Evolutionary conservation across 2,888 invertebrate genomes (phyloP).

Genomic region (Charanyca ferruginea): DNA sequence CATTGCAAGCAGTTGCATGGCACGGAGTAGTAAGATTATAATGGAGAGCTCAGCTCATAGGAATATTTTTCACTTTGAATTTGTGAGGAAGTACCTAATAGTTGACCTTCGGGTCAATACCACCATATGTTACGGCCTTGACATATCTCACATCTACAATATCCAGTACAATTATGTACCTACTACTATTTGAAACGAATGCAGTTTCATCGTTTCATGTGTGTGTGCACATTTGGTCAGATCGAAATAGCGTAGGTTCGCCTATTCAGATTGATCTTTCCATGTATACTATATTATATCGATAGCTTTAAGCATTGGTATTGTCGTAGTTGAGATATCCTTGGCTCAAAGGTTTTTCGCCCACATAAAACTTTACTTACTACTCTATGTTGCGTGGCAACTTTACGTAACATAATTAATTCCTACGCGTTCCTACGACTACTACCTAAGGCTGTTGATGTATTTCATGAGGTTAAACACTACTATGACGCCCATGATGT

Average conservation of each 20-base stretch:
- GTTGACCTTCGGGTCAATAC: not conserved
- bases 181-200: not conserved
- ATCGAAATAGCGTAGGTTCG: not conserved
- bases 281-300: too few species aligned
- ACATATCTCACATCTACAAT: not conserved
- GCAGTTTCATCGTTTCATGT: slow-evolving; percentile 1
- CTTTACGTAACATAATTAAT: slow-evolving; percentile 54
- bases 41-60: slow-evolving; percentile 4
- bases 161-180: not conserved
- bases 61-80: not conserved
- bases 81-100: not conserved
- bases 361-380: slow-evolving; percentile 30
- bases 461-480: slow-evolving; percentile 92
- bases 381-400: slow-evolving; percentile 51
- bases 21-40: slow-evolving; percentile 45
- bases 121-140: not conserved
- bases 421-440: slow-evolving; percentile 43
- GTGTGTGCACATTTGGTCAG: not conserved
- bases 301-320: not conserved
- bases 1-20: slow-evolving; percentile 64
- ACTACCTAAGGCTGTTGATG: slow-evolving; percentile 89
- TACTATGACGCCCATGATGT: slow-evolving; percentile 92
- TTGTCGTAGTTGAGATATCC: slow-evolving; percentile 20
- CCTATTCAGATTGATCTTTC: not conserved
- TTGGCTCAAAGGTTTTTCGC: slow-evolving; percentile 1